Evolutionary conservation across 2,888 invertebrate genomes (phyloP).

Genomic region (Tetanocera ferruginea): DNA sequence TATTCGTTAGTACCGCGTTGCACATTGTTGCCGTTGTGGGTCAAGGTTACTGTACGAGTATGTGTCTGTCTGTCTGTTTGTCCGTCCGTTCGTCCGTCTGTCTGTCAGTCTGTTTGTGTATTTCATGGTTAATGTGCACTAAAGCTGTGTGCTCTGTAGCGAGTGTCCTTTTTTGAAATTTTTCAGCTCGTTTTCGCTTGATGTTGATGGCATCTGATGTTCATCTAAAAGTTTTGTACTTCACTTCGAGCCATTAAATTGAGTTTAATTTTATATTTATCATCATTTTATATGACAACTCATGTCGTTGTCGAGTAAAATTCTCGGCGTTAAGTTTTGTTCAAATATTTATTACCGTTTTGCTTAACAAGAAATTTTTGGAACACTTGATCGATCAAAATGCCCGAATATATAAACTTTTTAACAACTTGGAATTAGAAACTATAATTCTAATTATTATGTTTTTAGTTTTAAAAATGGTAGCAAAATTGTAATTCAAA

Average conservation of each 20-base stretch:
- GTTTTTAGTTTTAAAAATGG: too few relatives aligned
- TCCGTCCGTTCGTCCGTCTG: too few relatives aligned
- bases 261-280: constrained; percentile 52
- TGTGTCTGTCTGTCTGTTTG: too few relatives aligned
- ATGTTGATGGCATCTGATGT: background rate
- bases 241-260: constrained; percentile 47
- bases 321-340: too few relatives aligned
- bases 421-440: too few relatives aligned
- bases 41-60: constrained; percentile 14
- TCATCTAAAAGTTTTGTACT: background rate
- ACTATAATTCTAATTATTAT: too few relatives aligned
- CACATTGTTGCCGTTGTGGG: background rate
- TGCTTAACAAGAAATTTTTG: too few relatives aligned
- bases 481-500: too few relatives aligned
- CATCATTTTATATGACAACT: constrained; percentile 46
- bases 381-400: too few relatives aligned
- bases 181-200: constrained; percentile 11
- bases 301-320: too few relatives aligned
- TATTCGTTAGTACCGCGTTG: background rate
- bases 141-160: background rate
- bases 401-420: too few relatives aligned
- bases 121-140: background rate
- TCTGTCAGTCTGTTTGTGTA: background rate
- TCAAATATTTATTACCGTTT: too few relatives aligned
- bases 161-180: background rate